Evolutionary conservation across 2,113 vertebrate genomes (phyloP).

Genomic region (Salminus brasiliensis): DNA sequence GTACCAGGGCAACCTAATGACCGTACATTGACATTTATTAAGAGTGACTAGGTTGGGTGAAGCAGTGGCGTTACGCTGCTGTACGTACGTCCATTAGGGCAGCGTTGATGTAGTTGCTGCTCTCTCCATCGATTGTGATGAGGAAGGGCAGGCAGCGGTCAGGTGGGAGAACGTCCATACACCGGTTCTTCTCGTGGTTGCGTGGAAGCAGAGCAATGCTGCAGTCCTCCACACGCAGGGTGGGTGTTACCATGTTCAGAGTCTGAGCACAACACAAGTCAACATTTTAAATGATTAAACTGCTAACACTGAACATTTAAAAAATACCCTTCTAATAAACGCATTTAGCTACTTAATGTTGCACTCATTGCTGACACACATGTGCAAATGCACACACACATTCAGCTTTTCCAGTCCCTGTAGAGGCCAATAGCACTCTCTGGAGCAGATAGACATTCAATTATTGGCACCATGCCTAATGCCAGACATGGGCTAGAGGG

Average conservation of each 20-base stretch:
- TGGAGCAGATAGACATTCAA: too few species aligned
- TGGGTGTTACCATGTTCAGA: constrained; percentile 95
- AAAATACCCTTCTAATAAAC: too few species aligned
- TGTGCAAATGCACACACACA: too few species aligned
- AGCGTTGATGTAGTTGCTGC: constrained; percentile 97
- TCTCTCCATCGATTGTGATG: constrained; percentile 95
- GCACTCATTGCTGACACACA: too few species aligned
- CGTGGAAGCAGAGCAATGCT: constrained; percentile 92
- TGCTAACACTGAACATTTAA: not conserved
- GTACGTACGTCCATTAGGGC: constrained; percentile 93
- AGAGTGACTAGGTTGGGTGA: not conserved
- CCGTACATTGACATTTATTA: constrained; percentile 3
- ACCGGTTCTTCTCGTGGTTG: constrained; percentile 96
- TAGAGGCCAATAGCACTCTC: too few species aligned
- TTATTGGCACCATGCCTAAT: too few species aligned
- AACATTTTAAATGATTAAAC: not conserved
- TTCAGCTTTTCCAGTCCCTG: too few species aligned
- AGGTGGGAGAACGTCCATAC: constrained; percentile 93
- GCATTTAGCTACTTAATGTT: too few species aligned
- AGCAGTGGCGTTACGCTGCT: not conserved
- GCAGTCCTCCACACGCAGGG: constrained; percentile 93
- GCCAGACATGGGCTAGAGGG: too few species aligned
- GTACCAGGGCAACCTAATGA: not conserved
- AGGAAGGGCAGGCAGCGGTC: constrained; percentile 96
- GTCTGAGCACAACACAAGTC: constrained; percentile 74